Evolutionary conservation across 2,797 vertebrate genomes (phyloP).

Genomic region (Eutrigla gurnardus): DNA sequence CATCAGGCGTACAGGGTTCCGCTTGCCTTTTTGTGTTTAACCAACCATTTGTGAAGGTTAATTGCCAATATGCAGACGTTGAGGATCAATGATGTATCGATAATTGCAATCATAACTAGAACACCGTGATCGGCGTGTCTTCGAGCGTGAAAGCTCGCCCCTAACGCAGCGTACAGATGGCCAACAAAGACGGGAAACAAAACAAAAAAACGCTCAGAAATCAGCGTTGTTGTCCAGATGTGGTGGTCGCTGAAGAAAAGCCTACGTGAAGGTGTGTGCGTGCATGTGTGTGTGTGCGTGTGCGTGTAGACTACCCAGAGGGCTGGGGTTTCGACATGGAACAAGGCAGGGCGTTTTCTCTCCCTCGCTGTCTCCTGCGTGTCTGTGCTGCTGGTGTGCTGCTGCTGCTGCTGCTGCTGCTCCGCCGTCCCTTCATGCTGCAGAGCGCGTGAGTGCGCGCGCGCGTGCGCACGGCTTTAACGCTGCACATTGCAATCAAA

Average conservation of each 20-base stretch:
- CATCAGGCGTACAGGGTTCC: conserved; percentile 37
- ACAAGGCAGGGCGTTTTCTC: conserved; percentile 88
- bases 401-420: too few species aligned
- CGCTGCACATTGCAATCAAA: conserved; percentile 39
- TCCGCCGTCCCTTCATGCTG: conserved; percentile 34
- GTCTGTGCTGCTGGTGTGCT: conserved; percentile 66
- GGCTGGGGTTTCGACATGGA: conserved; percentile 71
- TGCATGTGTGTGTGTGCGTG: neutral
- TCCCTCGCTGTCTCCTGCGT: conserved; percentile 69
- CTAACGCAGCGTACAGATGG: conserved; percentile 47
- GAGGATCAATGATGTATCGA: conserved; percentile 17
- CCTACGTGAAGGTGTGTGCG: conserved; percentile 40
- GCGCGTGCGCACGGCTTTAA: neutral
- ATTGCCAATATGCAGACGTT: conserved; percentile 30
- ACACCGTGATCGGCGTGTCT: conserved; percentile 29
- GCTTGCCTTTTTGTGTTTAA: conserved; percentile 29
- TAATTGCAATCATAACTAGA: conserved; percentile 1
- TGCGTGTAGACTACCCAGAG: conserved; percentile 38
- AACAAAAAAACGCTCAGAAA: conserved; percentile 11
- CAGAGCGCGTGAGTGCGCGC: neutral
- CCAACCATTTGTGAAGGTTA: conserved; percentile 19
- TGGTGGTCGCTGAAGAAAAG: conserved; percentile 27
- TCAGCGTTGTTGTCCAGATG: conserved; percentile 49
- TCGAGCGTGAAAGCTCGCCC: conserved; percentile 21
- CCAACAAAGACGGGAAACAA: conserved; percentile 59